phyloP scores from a whole-genome alignment of 1,140 invertebrate species.

The Armadillidium nasatum region DNA sequence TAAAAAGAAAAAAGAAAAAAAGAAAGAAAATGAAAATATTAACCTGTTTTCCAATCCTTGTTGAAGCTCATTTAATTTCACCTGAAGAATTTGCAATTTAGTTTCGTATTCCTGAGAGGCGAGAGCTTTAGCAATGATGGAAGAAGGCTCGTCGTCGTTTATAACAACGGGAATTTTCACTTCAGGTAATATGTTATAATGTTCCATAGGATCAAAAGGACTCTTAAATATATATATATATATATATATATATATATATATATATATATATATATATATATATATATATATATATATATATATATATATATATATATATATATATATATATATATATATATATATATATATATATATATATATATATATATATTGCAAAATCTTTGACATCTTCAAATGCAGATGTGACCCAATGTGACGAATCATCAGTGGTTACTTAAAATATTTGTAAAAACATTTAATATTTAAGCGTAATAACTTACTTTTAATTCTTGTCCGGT shows the following conservation, averaged over 20 bases:
- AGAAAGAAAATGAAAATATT: too few species aligned
- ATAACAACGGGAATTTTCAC: constrained; percentile 67
- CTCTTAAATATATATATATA: constrained; percentile 48
- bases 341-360: too few species aligned
- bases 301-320: background rate
- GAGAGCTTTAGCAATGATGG: constrained; percentile 80
- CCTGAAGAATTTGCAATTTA: constrained; percentile 50
- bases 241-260: too few species aligned
- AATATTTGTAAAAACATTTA: too few species aligned
- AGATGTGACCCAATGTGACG: too few species aligned
- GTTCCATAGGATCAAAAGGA: constrained; percentile 61
- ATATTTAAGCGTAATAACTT: too few species aligned
- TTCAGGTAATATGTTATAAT: constrained; percentile 57
- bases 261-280: background rate
- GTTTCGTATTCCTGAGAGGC: constrained; percentile 67
- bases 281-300: background rate
- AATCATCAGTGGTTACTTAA: too few species aligned
- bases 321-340: too few species aligned
- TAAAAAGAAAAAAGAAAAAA: too few species aligned
- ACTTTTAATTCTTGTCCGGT: too few species aligned
- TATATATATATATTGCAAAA: too few species aligned
- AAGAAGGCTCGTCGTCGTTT: constrained; percentile 79
- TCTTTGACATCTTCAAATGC: too few species aligned
- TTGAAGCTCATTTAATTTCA: constrained; percentile 49
- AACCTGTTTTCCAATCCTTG: constrained; percentile 23